Evolutionary conservation across 1,140 invertebrate genomes (phyloP).

Genomic region (Apis cerana): DNA sequence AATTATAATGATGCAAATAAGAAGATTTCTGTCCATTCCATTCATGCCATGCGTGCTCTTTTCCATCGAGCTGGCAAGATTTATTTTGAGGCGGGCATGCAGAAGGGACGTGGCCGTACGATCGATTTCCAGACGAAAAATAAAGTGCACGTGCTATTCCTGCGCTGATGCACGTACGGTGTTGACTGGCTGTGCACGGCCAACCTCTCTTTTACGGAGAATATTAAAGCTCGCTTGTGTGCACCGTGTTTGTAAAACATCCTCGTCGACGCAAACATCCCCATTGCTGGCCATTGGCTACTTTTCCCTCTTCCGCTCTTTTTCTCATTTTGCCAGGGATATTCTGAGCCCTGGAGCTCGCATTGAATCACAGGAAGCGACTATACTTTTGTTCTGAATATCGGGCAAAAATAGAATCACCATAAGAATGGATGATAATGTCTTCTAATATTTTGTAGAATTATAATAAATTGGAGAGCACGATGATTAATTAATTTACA

Average conservation of each 20-base stretch:
- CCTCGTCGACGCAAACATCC: slow-evolving; percentile 55
- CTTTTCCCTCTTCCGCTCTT: slow-evolving; percentile 30
- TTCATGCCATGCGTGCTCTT: slow-evolving; percentile 1
- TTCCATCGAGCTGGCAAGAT: slow-evolving; percentile 38
- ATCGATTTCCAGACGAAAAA: slow-evolving; percentile 56
- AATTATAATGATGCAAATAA: background rate
- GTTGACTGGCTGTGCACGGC: slow-evolving; percentile 55
- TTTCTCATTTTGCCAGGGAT: slow-evolving; percentile 23
- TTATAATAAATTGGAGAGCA: background rate
- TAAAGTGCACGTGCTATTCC: slow-evolving; percentile 65
- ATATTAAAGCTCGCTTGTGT: slow-evolving; percentile 60
- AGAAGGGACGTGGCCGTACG: slow-evolving; percentile 48
- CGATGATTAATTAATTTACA: background rate
- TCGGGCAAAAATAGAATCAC: background rate
- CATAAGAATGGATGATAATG: background rate
- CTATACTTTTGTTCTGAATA: background rate
- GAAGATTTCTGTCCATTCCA: background rate
- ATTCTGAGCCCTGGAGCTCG: slow-evolving; percentile 29
- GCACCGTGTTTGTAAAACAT: slow-evolving; percentile 64
- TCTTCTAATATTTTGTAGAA: background rate
- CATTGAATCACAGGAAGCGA: slow-evolving; percentile 13
- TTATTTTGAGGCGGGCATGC: slow-evolving; percentile 40
- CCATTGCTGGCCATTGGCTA: slow-evolving; percentile 37
- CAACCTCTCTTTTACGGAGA: slow-evolving; percentile 57
- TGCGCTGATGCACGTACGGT: slow-evolving; percentile 55